phyloP scores from a whole-genome alignment of 2,797 vertebrate genomes.

The Picus viridis region DNA sequence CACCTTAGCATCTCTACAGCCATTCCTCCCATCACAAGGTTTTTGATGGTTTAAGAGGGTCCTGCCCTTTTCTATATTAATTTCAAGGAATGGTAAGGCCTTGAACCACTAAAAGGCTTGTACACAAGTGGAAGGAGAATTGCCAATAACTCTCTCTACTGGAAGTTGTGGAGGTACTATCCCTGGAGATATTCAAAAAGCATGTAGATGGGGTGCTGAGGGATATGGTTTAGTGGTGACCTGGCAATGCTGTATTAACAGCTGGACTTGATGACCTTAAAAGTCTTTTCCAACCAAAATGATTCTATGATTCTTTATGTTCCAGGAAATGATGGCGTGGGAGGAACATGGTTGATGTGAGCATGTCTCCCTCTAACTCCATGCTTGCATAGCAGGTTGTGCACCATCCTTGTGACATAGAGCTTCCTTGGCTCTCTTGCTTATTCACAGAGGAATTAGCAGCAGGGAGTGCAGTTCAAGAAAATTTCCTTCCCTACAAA shows the following conservation, averaged over 20 bases:
- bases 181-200: background rate
- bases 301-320: too few relatives aligned
- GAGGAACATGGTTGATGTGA: fast-evolving
- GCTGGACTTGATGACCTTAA: too few relatives aligned
- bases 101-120: background rate
- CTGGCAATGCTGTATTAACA: too few relatives aligned
- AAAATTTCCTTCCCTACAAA: background rate
- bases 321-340: too few relatives aligned
- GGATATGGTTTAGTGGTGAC: background rate
- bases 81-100: background rate
- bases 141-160: background rate
- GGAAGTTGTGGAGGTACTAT: background rate
- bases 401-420: fast-evolving
- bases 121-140: background rate
- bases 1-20: fast-evolving
- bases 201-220: background rate
- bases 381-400: background rate
- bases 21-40: fast-evolving
- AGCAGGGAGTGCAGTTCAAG: background rate
- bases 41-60: background rate
- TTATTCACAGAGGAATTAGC: background rate
- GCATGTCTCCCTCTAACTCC: fast-evolving
- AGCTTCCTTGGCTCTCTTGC: background rate
- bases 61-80: background rate
- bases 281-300: too few relatives aligned